Evolutionary conservation across 2,797 vertebrate genomes (phyloP), one percentile per base, ranked within the genome.

Genomic region (Arctocebus calabarensis): DNA sequence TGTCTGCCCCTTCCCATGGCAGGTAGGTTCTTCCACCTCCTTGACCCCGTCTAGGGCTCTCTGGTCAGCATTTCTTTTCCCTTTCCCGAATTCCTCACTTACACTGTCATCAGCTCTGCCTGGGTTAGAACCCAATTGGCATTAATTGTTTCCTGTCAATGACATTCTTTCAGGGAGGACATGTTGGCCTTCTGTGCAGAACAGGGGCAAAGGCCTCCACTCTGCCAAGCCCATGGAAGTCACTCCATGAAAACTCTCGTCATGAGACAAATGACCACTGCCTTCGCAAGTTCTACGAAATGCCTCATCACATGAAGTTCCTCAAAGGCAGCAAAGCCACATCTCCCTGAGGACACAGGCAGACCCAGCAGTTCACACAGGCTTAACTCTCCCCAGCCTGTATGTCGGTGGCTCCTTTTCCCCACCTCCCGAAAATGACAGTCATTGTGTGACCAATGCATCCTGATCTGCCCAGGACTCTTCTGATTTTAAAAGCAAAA

Each of bases 1-100:
- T 22, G 9, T 2, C 37, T 34, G 2, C 7, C 32, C 0, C 3
- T 66, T 17, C 1, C 43, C 61, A 3, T 10, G 4, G 14, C 2
- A 5, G 25, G 62, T 1, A 8, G 25, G 9, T 10, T 3, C 25
- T 14, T 9, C 37, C 16, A 5, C 12, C 59, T 55, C 32, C 37
- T 5, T 1, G 5, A 29, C 25, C 23, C n/a, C 57, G 23, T 32
- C 70, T 7, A 4, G 3, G 40, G 59, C 55, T 17, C n/a, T 61
- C 73, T 40, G 29, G 2, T 34, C 10, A 9, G 29, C 37, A 7
- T 19, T 32, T 11, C 20, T 19, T 34, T 48, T 3, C 20, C 27
- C 34, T 85, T 83, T 71, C 19, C 84, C 43, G 74, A 66, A 57
- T 22, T n/a, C 40, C 40, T 40, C 48, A 0, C 16, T 45, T 32